Conservation (phyloP, 2,797 vertebrate genomes). For the Crenuchus spilurus region DNA sequence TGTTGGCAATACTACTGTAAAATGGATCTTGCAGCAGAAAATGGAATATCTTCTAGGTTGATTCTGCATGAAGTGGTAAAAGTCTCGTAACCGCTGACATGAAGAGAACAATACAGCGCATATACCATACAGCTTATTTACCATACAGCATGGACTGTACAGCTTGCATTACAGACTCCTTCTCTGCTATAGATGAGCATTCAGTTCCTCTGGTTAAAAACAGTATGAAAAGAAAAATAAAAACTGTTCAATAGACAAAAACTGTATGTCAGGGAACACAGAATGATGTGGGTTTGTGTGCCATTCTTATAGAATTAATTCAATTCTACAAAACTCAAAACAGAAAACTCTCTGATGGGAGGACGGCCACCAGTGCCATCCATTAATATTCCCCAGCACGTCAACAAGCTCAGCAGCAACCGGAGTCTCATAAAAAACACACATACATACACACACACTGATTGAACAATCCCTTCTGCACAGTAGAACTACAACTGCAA, state of each 20-base stretch:
- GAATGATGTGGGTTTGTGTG: not conserved
- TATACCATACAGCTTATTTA: not conserved
- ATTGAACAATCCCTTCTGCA: not conserved
- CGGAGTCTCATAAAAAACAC: slow-evolving; percentile 9
- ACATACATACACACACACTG: not conserved
- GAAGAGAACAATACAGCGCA: slow-evolving; percentile 4
- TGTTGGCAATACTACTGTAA: slow-evolving; percentile 49
- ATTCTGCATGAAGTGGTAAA: slow-evolving; percentile 11
- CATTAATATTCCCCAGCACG: slow-evolving; percentile 65
- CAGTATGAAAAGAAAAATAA: too few relatives aligned
- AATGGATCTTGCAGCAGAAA: slow-evolving; percentile 41
- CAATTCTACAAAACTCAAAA: slow-evolving; percentile 56
- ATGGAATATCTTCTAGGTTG: slow-evolving; percentile 11
- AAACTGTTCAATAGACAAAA: too few relatives aligned
- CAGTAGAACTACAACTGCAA: slow-evolving; percentile 6
- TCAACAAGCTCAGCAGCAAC: slow-evolving; percentile 52
- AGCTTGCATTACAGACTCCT: not conserved
- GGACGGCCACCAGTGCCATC: slow-evolving; percentile 75
- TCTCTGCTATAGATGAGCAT: not conserved
- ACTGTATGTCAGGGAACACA: too few relatives aligned
- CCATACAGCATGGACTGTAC: not conserved
- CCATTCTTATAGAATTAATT: not conserved
- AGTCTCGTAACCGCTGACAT: not conserved
- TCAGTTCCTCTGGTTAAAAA: not conserved
- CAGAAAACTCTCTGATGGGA: slow-evolving; percentile 65